Percentiles rank a stretch among this genome's conserved stretches.
Evolutionary conservation across 23 tunicate genomes (phyloP).

Genomic region (Styela clava): DNA sequence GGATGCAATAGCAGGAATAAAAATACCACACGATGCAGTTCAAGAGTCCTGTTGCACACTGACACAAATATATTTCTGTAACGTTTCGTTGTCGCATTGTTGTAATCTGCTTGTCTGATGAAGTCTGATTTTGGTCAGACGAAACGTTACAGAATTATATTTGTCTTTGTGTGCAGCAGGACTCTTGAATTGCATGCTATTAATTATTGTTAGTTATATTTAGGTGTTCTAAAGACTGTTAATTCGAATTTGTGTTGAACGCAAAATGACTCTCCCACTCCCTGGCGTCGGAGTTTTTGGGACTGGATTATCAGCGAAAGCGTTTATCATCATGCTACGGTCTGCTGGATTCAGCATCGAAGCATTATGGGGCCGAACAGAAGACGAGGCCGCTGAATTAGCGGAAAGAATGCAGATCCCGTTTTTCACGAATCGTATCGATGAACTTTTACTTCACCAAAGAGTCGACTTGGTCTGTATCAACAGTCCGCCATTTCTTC

Average conservation of each 20-base stretch:
- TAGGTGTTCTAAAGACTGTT: no score
- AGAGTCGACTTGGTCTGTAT: constrained; percentile 69
- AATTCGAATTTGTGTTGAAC: neutral
- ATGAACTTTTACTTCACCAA: constrained; percentile 65
- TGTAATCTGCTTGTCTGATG: no score
- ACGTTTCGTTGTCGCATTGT: no score
- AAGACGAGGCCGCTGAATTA: constrained; percentile 69
- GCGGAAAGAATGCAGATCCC: constrained; percentile 59
- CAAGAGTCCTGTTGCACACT: no score
- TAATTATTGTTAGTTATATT: no score
- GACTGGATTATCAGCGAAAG: constrained; percentile 69
- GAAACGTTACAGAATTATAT: no score
- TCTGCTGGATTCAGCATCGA: constrained; percentile 68
- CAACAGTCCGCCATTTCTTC: constrained; percentile 75
- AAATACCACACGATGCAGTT: no score
- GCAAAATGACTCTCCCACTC: constrained; percentile 19
- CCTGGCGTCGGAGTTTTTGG: constrained; percentile 97
- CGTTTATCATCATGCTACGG: constrained; percentile 40
- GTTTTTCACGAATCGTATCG: constrained; percentile 64
- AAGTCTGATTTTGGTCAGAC: no score
- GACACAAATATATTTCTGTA: no score
- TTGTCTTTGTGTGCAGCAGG: no score
- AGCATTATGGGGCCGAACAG: constrained; percentile 87
- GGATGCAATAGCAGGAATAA: no score
- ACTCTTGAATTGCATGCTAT: no score